Evolutionary conservation across 2,888 invertebrate genomes (phyloP).

Genomic region (Amphipoea oculea): DNA sequence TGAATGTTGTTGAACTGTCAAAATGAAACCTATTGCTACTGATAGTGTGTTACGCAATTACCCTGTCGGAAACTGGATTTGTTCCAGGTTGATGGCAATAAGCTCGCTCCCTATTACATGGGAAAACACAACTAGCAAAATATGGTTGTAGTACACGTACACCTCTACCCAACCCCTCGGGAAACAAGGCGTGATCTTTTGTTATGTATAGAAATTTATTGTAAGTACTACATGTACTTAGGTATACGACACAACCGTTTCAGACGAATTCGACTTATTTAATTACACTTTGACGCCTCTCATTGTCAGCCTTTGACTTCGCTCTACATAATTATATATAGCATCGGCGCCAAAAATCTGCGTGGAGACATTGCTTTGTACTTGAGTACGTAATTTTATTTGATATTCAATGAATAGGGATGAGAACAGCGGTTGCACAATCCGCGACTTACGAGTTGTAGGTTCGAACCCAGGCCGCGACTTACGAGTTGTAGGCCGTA

Average conservation of each 20-base stretch:
- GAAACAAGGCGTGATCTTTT: too few relatives aligned
- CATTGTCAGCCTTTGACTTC: conserved; percentile 2
- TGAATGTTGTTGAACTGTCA: too few relatives aligned
- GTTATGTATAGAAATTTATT: too few relatives aligned
- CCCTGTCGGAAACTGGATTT: not conserved
- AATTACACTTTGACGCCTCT: conserved; percentile 19
- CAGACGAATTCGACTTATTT: not conserved
- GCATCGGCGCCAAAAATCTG: not conserved
- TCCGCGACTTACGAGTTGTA: too few relatives aligned
- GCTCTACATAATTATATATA: conserved; percentile 34
- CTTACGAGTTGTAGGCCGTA: too few relatives aligned
- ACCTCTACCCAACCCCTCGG: too few relatives aligned
- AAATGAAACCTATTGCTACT: too few relatives aligned
- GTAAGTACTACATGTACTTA: not conserved
- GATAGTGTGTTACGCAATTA: too few relatives aligned
- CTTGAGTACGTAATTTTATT: conserved; percentile 17
- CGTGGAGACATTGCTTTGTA: conserved; percentile 2
- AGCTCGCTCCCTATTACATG: not conserved
- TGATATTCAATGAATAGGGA: not conserved
- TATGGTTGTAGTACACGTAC: not conserved
- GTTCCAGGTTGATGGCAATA: too few relatives aligned
- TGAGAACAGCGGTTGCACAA: too few relatives aligned
- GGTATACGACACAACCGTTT: not conserved
- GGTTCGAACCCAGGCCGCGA: too few relatives aligned
- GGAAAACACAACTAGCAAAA: not conserved